Conservation (phyloP, 2,113 vertebrate genomes). For the Notechis scutatus region DNA sequence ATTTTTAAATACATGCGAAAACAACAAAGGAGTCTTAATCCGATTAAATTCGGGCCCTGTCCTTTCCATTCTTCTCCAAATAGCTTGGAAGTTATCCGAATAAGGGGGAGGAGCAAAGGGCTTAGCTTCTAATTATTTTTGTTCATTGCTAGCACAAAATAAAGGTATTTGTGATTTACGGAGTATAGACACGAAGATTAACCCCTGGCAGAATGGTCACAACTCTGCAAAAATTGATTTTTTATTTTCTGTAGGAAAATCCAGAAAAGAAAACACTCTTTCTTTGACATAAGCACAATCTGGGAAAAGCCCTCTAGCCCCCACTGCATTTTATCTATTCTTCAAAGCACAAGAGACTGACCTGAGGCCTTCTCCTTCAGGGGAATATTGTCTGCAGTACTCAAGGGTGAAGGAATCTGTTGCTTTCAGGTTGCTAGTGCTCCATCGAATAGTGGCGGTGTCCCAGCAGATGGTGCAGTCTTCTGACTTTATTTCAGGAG, state of each 20-base stretch:
- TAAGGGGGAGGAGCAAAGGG: neutral
- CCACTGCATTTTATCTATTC: fast-evolving
- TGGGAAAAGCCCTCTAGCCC: fast-evolving
- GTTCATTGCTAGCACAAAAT: conserved; percentile 39
- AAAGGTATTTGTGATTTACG: conserved; percentile 18
- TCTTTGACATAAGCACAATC: fast-evolving
- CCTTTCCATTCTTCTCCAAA: neutral
- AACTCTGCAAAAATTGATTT: conserved; percentile 27
- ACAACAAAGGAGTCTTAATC: neutral
- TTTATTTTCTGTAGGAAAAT: fast-evolving
- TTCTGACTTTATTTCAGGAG: conserved; percentile 80
- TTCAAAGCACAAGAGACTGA: conserved; percentile 45
- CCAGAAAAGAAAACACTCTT: conserved; percentile 18
- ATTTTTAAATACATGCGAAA: neutral
- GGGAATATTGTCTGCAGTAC: conserved; percentile 88
- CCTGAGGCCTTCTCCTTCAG: conserved; percentile 94
- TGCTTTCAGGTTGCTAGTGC: conserved; percentile 39
- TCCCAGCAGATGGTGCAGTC: conserved; percentile 87
- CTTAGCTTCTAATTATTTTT: conserved; percentile 17
- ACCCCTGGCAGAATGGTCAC: neutral
- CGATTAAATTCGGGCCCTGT: neutral
- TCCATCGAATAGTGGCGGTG: conserved; percentile 83
- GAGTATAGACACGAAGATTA: conserved; percentile 31
- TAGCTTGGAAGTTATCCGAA: neutral
- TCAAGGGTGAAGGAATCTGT: conserved; percentile 85